Percentiles rank a stretch among this genome's conserved stretches.
Evolutionary conservation across 2,113 vertebrate species (phyloP).

Genomic region (Misgurnus mizolepis): DNA sequence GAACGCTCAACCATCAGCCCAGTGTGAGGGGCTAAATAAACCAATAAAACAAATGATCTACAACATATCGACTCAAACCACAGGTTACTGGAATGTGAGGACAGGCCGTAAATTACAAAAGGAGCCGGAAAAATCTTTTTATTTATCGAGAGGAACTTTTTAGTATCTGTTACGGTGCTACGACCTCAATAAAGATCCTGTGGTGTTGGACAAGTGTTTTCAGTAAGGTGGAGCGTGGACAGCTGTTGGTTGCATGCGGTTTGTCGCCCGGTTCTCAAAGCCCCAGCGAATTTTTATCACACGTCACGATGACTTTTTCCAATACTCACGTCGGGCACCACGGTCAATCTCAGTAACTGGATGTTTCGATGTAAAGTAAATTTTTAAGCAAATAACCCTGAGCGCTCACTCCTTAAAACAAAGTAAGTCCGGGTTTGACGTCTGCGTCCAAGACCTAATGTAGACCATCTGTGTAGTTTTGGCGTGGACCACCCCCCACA

Average conservation of each 20-base stretch:
- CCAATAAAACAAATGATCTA: constrained; percentile 58
- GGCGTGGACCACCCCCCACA: constrained; percentile 8
- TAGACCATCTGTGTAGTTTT: constrained; percentile 69
- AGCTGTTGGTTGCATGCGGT: background rate
- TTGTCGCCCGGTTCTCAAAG: background rate
- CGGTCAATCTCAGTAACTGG: constrained; percentile 27
- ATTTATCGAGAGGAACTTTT: constrained; percentile 8
- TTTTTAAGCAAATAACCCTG: constrained; percentile 59
- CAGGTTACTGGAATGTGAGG: constrained; percentile 40
- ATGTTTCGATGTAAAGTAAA: constrained; percentile 46
- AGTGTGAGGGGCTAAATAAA: constrained; percentile 53
- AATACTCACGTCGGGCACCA: background rate
- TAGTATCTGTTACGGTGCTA: background rate
- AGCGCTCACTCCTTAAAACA: constrained; percentile 60
- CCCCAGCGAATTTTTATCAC: too few species aligned
- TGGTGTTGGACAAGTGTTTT: background rate
- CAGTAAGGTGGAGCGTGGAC: constrained; percentile 5
- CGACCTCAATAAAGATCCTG: constrained; percentile 18
- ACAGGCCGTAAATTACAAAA: constrained; percentile 30
- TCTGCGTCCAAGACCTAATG: constrained; percentile 65
- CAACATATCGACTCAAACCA: constrained; percentile 56
- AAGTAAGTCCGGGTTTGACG: constrained; percentile 44
- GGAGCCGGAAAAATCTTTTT: constrained; percentile 41
- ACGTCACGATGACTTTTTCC: too few species aligned
- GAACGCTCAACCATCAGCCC: constrained; percentile 52